Evolutionary conservation across 2,797 vertebrate species (phyloP).

Genomic region (Schizopygopsis malacanthus): DNA sequence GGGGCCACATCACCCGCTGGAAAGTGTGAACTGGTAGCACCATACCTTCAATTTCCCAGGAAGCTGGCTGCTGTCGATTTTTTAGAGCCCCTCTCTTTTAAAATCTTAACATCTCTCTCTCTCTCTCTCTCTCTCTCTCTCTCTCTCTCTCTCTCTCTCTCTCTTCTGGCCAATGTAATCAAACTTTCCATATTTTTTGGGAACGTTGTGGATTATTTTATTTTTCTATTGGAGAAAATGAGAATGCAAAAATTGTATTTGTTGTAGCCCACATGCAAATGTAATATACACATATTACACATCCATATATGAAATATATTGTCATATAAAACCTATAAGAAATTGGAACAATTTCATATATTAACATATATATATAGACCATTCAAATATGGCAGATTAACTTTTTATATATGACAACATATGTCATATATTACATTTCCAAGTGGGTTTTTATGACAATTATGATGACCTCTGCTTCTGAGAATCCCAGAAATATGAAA

Average conservation of each 20-base stretch:
- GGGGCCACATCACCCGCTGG: no score
- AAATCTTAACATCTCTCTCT: no score
- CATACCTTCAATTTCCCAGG: no score
- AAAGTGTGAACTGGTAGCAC: no score
- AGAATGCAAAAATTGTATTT: neutral
- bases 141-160: neutral
- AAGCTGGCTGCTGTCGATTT: no score
- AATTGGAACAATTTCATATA: neutral
- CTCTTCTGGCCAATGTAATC: neutral
- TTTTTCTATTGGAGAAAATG: neutral
- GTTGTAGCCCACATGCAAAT: neutral
- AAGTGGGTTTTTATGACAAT: neutral
- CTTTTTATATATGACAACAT: neutral
- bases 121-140: no score
- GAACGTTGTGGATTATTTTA: neutral
- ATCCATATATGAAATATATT: neutral
- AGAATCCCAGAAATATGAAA: neutral
- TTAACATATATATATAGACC: neutral
- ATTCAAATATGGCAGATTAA: neutral
- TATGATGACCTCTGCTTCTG: neutral
- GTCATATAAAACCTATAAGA: no score
- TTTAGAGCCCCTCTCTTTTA: no score
- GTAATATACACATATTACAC: neutral
- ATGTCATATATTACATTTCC: neutral
- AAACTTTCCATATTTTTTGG: neutral